phyloP scores from a whole-genome alignment of 2,113 vertebrate genomes.

The Lynx canadensis region DNA sequence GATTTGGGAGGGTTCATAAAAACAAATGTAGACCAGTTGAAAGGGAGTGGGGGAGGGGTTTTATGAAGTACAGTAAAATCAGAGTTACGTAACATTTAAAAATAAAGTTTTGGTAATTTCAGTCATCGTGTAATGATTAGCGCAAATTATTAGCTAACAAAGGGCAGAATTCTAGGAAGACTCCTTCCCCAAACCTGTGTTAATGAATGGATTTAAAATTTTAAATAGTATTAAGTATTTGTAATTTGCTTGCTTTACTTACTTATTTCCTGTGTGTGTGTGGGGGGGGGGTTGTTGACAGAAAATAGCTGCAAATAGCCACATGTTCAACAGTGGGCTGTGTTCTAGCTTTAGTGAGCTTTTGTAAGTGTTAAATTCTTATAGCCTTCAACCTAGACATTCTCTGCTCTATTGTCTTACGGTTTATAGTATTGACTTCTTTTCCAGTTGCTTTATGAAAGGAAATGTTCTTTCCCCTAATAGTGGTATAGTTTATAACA shows the following conservation, averaged over 20 bases:
- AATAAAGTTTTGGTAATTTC: constrained; percentile 30
- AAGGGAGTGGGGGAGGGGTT: background rate
- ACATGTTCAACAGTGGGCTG: background rate
- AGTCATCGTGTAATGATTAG: background rate
- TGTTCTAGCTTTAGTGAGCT: background rate
- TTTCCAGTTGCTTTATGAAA: constrained; percentile 16
- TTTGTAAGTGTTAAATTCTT: background rate
- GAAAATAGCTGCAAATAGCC: background rate
- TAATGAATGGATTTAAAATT: background rate
- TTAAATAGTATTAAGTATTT: constrained; percentile 17
- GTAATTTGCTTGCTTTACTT: background rate
- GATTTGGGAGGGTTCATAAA: background rate
- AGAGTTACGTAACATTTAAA: background rate
- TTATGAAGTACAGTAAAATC: constrained; percentile 2
- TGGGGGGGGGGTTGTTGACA: background rate
- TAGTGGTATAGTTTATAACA: background rate
- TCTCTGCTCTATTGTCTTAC: background rate
- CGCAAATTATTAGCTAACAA: background rate
- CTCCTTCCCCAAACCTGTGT: background rate
- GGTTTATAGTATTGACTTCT: background rate
- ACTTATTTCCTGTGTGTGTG: background rate
- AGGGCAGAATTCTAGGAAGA: background rate
- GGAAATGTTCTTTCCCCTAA: constrained; percentile 21
- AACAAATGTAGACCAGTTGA: background rate
- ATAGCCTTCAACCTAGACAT: background rate